Evolutionary conservation across 2,888 invertebrate genomes (phyloP).

Genomic region (Rambutsinella grinnellia): DNA sequence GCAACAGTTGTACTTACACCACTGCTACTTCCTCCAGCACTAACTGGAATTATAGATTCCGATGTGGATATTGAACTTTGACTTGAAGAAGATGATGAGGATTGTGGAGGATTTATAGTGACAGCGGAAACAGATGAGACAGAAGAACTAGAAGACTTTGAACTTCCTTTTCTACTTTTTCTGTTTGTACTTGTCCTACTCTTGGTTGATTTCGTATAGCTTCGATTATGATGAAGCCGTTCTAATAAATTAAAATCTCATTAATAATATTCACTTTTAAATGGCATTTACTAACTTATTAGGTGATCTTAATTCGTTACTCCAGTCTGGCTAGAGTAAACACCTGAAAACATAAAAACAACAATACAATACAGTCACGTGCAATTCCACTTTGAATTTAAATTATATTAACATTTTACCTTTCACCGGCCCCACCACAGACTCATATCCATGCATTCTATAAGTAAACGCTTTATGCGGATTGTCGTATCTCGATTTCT

Average conservation of each 20-base stretch:
- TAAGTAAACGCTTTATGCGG: slow-evolving; percentile 71
- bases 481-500: slow-evolving; percentile 85
- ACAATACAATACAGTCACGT: too few species aligned
- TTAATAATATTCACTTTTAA: background rate
- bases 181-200: slow-evolving; percentile 60
- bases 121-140: background rate
- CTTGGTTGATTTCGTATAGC: slow-evolving; percentile 66
- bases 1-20: background rate
- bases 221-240: slow-evolving; percentile 65
- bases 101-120: background rate
- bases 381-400: slow-evolving; percentile 67
- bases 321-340: background rate
- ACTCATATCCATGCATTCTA: slow-evolving; percentile 81
- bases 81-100: slow-evolving; percentile 28
- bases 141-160: slow-evolving; percentile 22
- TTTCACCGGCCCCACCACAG: slow-evolving; percentile 85
- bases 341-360: background rate
- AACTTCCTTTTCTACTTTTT: slow-evolving; percentile 57
- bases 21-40: background rate
- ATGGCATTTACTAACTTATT: slow-evolving; percentile 15
- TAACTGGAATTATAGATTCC: slow-evolving; percentile 6
- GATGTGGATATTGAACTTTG: background rate
- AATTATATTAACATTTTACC: too few species aligned
- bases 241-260: slow-evolving; percentile 46
- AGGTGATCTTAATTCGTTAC: too few species aligned